Percentiles rank a stretch among this genome's conserved stretches.
Evolutionary conservation across 2,113 vertebrate species (phyloP).

Genomic region (Campylomormyrus tamandua): DNA sequence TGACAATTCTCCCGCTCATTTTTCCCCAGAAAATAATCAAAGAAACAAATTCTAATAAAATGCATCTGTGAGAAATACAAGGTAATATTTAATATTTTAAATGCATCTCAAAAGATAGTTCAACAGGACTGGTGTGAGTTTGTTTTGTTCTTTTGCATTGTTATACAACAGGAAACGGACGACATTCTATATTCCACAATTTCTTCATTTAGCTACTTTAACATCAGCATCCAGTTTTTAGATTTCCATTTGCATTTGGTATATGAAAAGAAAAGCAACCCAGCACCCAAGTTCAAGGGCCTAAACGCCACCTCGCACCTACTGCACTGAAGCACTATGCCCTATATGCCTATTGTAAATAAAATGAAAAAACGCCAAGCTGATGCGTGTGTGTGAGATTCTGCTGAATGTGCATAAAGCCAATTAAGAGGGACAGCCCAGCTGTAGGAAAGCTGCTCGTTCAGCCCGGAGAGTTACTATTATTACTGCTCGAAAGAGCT

Average conservation of each 20-base stretch:
- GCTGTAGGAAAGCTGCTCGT: conserved; percentile 25
- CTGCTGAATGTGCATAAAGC: conserved; percentile 15
- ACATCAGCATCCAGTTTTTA: background rate
- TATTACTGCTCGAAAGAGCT: conserved; percentile 21
- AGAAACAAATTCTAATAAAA: background rate
- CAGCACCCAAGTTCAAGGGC: background rate
- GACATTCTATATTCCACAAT: background rate
- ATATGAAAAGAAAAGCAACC: background rate
- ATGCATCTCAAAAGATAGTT: background rate
- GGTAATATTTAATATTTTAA: background rate
- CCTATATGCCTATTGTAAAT: background rate
- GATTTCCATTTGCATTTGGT: background rate
- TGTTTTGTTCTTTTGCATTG: background rate
- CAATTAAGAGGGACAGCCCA: conserved; percentile 34
- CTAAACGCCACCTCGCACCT: background rate
- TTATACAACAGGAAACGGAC: background rate
- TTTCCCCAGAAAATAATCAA: background rate
- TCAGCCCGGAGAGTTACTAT: conserved; percentile 32
- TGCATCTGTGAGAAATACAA: background rate
- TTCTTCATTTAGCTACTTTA: background rate
- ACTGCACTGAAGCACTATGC: background rate
- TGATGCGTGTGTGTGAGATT: conserved; percentile 18
- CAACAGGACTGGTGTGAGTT: background rate
- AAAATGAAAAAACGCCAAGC: background rate
- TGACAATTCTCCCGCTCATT: background rate